Evolutionary conservation across 2,888 invertebrate genomes (phyloP), one percentile per base, ranked within the genome.

Genomic region (Eucriotettix oculatus): DNA sequence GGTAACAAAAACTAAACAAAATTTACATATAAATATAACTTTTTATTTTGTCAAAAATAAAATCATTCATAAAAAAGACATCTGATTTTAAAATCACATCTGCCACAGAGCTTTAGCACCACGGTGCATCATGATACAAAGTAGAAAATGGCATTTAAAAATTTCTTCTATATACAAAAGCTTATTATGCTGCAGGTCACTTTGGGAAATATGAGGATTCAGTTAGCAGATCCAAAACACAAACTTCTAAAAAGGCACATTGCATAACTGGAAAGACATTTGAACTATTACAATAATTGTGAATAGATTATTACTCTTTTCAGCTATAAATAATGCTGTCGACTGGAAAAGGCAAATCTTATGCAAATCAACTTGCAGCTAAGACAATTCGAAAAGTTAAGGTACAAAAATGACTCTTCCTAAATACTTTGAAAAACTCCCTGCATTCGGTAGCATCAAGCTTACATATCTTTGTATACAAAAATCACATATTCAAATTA

Each of bases 41-140:
- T 42, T 62, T 62, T 60, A 59, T 60, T 62, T 61, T 58, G 29
- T 60, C 59, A 62, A 59, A 62, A 62, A 62, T 60, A 62, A 62
- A 61, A 60, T 57, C 54, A 57, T 61, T 62, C 60, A 60, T 62
- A 62, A 59, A 62, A 62, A 62, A 62, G 44, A 55, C 29, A 54
- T 52, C 53, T 29, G 54, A 58, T 10, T 44, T 43, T 42, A 54
- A 54, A 48, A 60, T 58, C 60, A 60, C 60, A 58, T 60, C 56
- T 44, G 54, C 60, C 54, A 60, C 53, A 62, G 58, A 58, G n/a
- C 58, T 52, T 44, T 44, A 61, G 56, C 54, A 60, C 52, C 54
- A 55, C 41, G n/a, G n/a, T 56, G 56, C 16, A 14, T 56, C 52
- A 59, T 40, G 40, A 59, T 41, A 48, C 48, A 43, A 55, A 43